These are phyloP conservation scores for Halcyon malimbica DNA, from an alignment of 2,113 vertebrate genomes.

Conservation along the genomic window DNA sequence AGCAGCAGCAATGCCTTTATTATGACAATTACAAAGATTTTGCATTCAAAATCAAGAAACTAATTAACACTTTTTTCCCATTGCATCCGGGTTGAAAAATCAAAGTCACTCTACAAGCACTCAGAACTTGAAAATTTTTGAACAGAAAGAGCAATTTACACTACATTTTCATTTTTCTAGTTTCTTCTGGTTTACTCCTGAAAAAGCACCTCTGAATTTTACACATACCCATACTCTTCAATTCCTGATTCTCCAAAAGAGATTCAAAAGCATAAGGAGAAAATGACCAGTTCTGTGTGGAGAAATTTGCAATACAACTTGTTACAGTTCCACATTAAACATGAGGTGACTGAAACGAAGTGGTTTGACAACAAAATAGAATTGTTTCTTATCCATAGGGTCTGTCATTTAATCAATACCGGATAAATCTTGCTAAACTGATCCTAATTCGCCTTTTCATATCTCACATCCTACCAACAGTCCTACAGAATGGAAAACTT, in stretches of 20 bases:
- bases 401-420: neutral
- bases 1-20: conserved; percentile 70
- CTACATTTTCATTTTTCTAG: conserved; percentile 26
- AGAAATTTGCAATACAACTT: neutral
- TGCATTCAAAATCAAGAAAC: conserved; percentile 63
- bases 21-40: conserved; percentile 53
- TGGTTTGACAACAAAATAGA: neutral
- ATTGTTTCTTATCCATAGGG: neutral
- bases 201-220: neutral
- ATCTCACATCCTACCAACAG: neutral
- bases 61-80: conserved; percentile 47
- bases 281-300: neutral
- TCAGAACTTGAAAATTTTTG: neutral
- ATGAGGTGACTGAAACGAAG: neutral
- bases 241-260: neutral
- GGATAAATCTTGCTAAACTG: neutral
- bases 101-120: conserved; percentile 5
- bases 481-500: neutral
- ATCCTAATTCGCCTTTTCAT: neutral
- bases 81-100: conserved; percentile 69
- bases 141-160: conserved; percentile 6
- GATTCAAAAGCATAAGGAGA: neutral
- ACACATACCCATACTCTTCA: neutral
- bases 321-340: neutral
- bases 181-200: neutral